A percentile compares a stretch with the other conserved stretches of the same genome.
Evolutionary conservation across 2,113 vertebrate species (phyloP).

Genomic region (Turdus rufiventris): DNA sequence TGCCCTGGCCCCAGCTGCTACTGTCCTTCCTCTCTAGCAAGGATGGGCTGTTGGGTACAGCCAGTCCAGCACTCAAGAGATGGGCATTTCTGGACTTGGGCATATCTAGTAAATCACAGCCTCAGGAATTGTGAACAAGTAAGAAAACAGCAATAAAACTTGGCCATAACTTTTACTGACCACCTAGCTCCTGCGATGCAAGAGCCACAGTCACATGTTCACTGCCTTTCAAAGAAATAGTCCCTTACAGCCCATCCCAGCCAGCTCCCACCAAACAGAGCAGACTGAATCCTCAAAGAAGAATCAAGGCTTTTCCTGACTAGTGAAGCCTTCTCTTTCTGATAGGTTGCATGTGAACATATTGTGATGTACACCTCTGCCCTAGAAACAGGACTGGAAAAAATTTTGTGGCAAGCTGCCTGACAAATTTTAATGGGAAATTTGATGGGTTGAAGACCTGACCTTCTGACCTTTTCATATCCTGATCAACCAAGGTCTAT

Average conservation of each 20-base stretch:
- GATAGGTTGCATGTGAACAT: neutral
- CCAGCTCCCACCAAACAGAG: neutral
- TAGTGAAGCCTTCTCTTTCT: neutral
- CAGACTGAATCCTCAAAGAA: neutral
- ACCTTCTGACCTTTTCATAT: neutral
- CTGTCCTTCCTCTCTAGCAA: rapidly evolving
- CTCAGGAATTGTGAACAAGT: neutral
- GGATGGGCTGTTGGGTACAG: neutral
- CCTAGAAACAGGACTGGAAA: neutral
- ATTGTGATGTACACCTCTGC: neutral
- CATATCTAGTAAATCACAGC: neutral
- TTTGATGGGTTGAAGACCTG: neutral
- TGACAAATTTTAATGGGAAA: neutral
- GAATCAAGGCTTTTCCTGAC: neutral
- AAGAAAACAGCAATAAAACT: neutral
- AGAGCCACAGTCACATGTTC: neutral
- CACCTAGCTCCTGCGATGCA: neutral
- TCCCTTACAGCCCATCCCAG: neutral
- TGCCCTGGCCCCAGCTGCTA: neutral
- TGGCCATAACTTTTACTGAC: neutral
- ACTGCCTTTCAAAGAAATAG: neutral
- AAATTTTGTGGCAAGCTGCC: neutral
- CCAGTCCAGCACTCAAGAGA: neutral
- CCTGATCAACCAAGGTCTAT: rapidly evolving
- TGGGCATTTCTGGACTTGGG: neutral